Base-by-base conservation (phyloP, 2,113 vertebrate species). In the Gopherus evgoodei region DNA sequence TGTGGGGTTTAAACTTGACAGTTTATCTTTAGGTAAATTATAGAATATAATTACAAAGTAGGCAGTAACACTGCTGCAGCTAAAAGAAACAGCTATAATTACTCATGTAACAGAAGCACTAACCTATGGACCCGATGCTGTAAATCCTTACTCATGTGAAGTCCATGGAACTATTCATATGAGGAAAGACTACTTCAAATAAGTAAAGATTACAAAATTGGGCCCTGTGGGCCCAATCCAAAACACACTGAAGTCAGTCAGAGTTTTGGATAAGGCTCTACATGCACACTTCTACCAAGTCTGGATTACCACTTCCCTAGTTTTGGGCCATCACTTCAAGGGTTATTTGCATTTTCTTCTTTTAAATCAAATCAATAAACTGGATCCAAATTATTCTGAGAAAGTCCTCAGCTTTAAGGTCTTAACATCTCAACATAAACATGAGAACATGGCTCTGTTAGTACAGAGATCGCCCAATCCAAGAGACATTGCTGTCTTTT, bases 331-430 rank as follows among this genome's bases (percentile, higher is more conserved):
- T 9, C 0, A 59, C 87, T 89, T 87, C 52, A 85, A 65, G 91
- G 85, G 83, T 91, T 56, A 93, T 24, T 44, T 78, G 42, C 57
- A 95, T 90, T 50, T 54, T 38, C 29, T 65, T 57, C 87, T 96
- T 93, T 90, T 96, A 96, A 96, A 92, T 65, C 86, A 95, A 72
- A 4, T 72, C 19, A 72, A 72, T 38, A 38, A 21, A 82, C 87
- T 24, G 84, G 94, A 84, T 11, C 94, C 89, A 92, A 87, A 92
- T 95, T 89, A 95, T 87, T 96, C 96, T 96, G 96, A 95, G 95
- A 92, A 97, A 92, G 86, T 65, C 31, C 89, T 75, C 65, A 69
- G n/a, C 85, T 93, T 96, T 87, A 95, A 96, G 35, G 8, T 8
- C n/a, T 69, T 72, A 72, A 72, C 35, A 38, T 38, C n/a, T 38